Evolutionary conservation across 2,888 invertebrate genomes (phyloP), one percentile per base, ranked within the genome.

Genomic region (Drosophila cognata): DNA sequence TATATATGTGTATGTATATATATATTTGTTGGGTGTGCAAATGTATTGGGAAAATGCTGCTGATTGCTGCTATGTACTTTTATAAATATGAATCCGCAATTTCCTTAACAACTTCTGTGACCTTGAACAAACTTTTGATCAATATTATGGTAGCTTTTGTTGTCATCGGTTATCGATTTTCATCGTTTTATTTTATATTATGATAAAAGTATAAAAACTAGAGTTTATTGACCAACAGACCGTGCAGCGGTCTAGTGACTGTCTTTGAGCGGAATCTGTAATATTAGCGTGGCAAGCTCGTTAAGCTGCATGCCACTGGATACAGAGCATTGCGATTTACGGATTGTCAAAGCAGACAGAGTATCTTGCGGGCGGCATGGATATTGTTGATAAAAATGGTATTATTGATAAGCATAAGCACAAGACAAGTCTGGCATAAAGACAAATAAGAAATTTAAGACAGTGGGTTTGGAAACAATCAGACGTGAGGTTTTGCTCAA

Each of bases 331-430:
- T 16, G 55, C 33, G 48, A 57, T 31, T 33, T 33, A 21, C 11
- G 33, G n/a, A 53, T 41, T 38, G 48, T 13, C 38, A 18, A n/a
- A 46, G n/a, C 58, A 52, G 35, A 55, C 46, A 64, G 58, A 25
- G 31, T 0, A n/a, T n/a, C 2, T 29, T 2, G 43, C 21, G 52
- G 52, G 25, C 38, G 62, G 65, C 68, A 56, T 73, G 56, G 46
- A 50, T 71, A 70, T 43, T 51, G 64, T 70, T 71, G 74, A 76
- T 56, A 69, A 66, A 38, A 59, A 76, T 71, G 66, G 46, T 31
- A 59, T 66, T 64, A 61, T 71, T 62, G 71, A 68, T 74, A 78
- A 74, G 59, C 70, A 71, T 72, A 78, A 72, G 61, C 70, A 71
- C 58, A 53, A 52, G 56, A 65, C 46, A 48, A 53, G 66, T 64